These are phyloP conservation scores for Drosophila ananassae DNA, from an alignment of 1,140 invertebrate genomes.

Conservation along the genomic window DNA sequence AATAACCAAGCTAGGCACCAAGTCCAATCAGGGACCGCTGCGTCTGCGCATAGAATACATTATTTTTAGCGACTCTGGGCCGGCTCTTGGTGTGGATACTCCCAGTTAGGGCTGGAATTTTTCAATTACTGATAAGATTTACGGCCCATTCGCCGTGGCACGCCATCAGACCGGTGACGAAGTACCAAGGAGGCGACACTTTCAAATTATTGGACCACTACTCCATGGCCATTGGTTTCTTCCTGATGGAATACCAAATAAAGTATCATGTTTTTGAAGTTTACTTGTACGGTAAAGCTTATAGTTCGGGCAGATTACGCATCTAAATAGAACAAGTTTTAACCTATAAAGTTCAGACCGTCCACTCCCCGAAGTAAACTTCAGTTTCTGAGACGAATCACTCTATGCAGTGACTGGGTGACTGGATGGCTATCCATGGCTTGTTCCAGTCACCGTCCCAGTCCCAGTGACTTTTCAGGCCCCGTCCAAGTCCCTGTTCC, in stretches of 20 bases:
- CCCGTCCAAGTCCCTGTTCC: slow-evolving; percentile 25
- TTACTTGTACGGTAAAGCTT: too few relatives aligned
- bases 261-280: too few relatives aligned
- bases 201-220: background rate
- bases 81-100: slow-evolving; percentile 50
- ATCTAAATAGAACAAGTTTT: too few relatives aligned
- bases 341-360: too few relatives aligned
- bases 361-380: too few relatives aligned
- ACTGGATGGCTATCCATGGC: background rate
- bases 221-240: too few relatives aligned
- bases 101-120: slow-evolving; percentile 65
- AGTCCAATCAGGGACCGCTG: slow-evolving; percentile 12
- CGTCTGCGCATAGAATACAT: slow-evolving; percentile 71
- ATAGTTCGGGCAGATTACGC: too few relatives aligned
- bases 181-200: slow-evolving; percentile 21
- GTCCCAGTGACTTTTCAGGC: slow-evolving; percentile 15
- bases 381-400: background rate
- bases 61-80: slow-evolving; percentile 52
- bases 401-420: slow-evolving; percentile 53
- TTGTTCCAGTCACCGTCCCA: background rate
- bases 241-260: too few relatives aligned
- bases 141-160: slow-evolving; percentile 46
- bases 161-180: slow-evolving; percentile 17
- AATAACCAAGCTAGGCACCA: too few relatives aligned
- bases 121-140: slow-evolving; percentile 61